Evolutionary conservation across 2,888 invertebrate species (phyloP), one percentile per base, ranked within the genome.

Genomic region (Lissonota sp.): DNA sequence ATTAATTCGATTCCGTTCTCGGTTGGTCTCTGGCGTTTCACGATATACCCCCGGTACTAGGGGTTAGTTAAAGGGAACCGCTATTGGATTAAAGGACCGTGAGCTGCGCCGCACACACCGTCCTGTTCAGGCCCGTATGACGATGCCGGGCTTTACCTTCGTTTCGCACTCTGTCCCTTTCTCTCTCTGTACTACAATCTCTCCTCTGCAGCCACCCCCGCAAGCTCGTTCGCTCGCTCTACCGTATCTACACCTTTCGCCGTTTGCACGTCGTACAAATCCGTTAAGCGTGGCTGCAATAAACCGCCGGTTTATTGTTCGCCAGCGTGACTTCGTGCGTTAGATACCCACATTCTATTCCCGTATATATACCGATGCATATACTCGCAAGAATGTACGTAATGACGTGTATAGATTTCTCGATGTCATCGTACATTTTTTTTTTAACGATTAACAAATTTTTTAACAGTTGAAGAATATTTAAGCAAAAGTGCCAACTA

Each of bases 61-160:
- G 88, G 89, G 89, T 90, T 91, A 88, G 90, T 91, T 90, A 90
- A 84, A 90, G 89, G 88, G 88, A 90, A 88, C 88, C 89, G 86
- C 86, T 80, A 82, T 80, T 80, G 76, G 82, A 82, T 82, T 80
- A 82, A 82, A 80, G 79, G 82, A 80, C 82, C 77, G 73, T 77
- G 82, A 82, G 76, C 66, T 75, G 63, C 64, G 63, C 64, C 60
- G 79, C 75, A 71, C 79, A 72, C 78, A 71, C 75, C 66, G 53
- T 26, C 57, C 26, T 26, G 26, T 26, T 26, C 26, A 26, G 73
- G 46, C 70, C 64, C 79, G 76, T 79, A 66, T 70, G 66, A 69
- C 69, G 44, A 14, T 69, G 75, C 26, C 26, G 3, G 26, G 53
- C 37, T 75, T 75, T 81, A 66, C 69, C 78, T 71, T 78, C 66